Percentiles rank a stretch among this genome's conserved stretches.
These are phyloP conservation scores for Holcopasites calliopsidis DNA, from an alignment of 1,140 invertebrate genomes.

Conservation along the genomic window DNA sequence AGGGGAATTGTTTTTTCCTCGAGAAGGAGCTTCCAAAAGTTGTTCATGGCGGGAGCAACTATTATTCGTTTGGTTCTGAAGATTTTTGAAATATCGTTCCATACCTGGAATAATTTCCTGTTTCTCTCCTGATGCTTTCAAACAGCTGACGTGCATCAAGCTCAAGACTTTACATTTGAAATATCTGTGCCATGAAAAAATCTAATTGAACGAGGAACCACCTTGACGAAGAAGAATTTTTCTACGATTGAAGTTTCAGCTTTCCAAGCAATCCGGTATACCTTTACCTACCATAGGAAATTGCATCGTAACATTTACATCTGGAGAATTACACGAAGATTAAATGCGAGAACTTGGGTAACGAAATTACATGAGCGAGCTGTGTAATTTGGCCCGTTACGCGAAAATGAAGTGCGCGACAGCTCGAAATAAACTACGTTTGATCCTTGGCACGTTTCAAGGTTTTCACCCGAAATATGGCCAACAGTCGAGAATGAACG, in stretches of 20 bases:
- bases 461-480: slow-evolving; percentile 57
- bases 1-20: no score
- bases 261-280: background rate
- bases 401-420: slow-evolving; percentile 67
- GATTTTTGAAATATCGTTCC: no score
- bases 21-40: no score
- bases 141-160: no score
- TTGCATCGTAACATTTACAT: slow-evolving; percentile 2
- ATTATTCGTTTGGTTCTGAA: no score
- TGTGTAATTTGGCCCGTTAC: slow-evolving; percentile 67
- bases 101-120: slow-evolving; percentile 41
- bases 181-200: no score
- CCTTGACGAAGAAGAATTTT: no score
- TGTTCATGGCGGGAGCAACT: no score
- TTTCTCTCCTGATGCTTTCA: no score
- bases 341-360: slow-evolving; percentile 29
- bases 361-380: slow-evolving; percentile 56
- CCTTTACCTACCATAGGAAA: background rate
- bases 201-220: no score
- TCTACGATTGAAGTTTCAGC: no score
- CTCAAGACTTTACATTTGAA: no score
- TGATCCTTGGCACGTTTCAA: slow-evolving; percentile 65
- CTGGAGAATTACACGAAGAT: slow-evolving; percentile 32
- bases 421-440: slow-evolving; percentile 70
- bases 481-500: slow-evolving; percentile 57